These are phyloP conservation scores for Glossosoma conforme DNA, from an alignment of 1,140 invertebrate genomes.

Conservation along the genomic window DNA sequence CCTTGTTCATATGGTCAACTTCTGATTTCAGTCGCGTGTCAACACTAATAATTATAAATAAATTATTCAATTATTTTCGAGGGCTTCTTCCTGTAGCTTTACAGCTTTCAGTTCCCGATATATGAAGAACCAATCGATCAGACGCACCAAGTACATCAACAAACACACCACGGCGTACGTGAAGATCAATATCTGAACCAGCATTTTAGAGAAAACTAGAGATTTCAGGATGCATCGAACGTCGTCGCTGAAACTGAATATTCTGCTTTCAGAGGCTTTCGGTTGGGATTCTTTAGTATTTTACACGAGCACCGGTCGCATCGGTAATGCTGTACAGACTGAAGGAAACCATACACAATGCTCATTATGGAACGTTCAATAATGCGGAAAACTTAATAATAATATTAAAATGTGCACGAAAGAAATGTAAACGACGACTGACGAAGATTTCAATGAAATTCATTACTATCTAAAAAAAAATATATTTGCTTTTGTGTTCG, in stretches of 20 bases:
- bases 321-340: slow-evolving; percentile 10
- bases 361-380: neutral
- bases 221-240: too few species aligned
- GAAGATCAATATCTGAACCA: slow-evolving; percentile 48
- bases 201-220: too few species aligned
- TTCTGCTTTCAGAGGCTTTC: too few species aligned
- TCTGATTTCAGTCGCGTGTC: neutral
- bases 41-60: too few species aligned
- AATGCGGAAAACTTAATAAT: slow-evolving; percentile 29
- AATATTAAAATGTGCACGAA: slow-evolving; percentile 7
- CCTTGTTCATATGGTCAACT: too few species aligned
- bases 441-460: neutral
- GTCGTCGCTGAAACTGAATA: too few species aligned
- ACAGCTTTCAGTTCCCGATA: slow-evolving; percentile 21
- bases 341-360: slow-evolving; percentile 26
- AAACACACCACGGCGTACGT: slow-evolving; percentile 48
- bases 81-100: neutral
- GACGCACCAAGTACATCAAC: slow-evolving; percentile 44
- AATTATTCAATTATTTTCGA: too few species aligned
- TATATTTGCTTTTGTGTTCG: neutral
- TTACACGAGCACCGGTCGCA: too few species aligned
- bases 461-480: neutral
- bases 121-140: slow-evolving; percentile 40
- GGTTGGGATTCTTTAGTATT: neutral
- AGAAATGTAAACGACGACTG: neutral